These are phyloP conservation scores for Tamias sibiricus DNA, from an alignment of 2,113 vertebrate species.

Conservation along the genomic window DNA sequence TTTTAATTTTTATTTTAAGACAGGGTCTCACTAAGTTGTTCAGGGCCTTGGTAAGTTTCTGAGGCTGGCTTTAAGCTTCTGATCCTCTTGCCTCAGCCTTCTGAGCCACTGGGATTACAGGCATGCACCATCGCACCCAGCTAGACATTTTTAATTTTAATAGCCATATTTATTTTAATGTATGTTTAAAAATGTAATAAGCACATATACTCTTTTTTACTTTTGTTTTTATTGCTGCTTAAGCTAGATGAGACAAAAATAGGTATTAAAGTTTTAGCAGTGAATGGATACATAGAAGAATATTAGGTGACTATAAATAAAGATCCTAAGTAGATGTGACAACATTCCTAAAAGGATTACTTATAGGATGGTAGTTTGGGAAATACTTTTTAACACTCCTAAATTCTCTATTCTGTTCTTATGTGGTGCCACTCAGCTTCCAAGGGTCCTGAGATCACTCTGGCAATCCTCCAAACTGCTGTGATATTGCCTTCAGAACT, in stretches of 20 bases:
- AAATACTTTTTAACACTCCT: conserved; percentile 28
- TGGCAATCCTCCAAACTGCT: conserved; percentile 16
- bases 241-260: conserved; percentile 31
- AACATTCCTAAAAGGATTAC: not conserved
- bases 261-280: conserved; percentile 34
- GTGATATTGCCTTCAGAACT: not conserved
- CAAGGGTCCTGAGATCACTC: not conserved
- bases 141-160: conserved; percentile 24
- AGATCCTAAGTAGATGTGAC: not conserved
- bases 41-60: no score
- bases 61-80: no score
- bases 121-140: no score
- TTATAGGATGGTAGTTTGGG: not conserved
- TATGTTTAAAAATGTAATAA: conserved; percentile 37
- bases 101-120: no score
- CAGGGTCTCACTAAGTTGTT: no score
- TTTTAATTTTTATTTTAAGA: no score
- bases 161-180: not conserved
- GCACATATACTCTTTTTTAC: not conserved
- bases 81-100: no score
- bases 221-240: conserved; percentile 29
- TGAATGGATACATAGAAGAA: conserved; percentile 32
- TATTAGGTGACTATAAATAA: conserved; percentile 17
- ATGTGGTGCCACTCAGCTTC: not conserved
- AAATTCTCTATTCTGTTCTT: conserved; percentile 32